Conservation (phyloP, 2,888 invertebrate species). For the Rhamnusium bicolor region DNA sequence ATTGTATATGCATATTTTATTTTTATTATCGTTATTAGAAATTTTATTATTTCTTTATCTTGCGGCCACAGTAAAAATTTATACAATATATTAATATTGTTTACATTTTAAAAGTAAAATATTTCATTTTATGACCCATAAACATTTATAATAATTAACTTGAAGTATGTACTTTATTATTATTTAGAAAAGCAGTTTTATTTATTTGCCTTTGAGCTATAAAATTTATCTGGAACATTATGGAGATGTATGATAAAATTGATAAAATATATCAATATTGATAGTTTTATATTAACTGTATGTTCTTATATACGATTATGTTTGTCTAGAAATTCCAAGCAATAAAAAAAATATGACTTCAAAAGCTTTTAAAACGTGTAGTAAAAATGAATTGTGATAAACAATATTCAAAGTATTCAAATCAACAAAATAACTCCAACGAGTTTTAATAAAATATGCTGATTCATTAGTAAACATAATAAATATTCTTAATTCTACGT, state of each 20-base stretch:
- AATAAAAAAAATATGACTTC: not conserved
- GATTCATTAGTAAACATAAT: too few species aligned
- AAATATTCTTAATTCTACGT: too few species aligned
- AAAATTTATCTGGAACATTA: not conserved
- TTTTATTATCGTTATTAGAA: not conserved
- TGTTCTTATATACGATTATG: not conserved
- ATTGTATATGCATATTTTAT: too few species aligned
- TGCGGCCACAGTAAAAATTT: not conserved
- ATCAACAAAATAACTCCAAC: too few species aligned
- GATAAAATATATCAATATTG: constrained; percentile 2
- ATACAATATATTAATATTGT: not conserved
- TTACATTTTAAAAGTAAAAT: not conserved
- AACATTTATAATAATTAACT: not conserved
- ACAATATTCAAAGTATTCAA: too few species aligned
- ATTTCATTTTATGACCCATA: not conserved
- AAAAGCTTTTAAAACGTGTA: not conserved
- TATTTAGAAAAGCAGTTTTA: not conserved
- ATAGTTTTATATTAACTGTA: not conserved
- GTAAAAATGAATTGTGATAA: not conserved
- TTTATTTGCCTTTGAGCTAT: not conserved
- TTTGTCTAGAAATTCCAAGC: not conserved
- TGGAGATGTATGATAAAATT: not conserved
- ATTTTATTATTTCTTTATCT: not conserved
- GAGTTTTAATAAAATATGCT: too few species aligned
- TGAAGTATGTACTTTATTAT: not conserved